A percentile compares a stretch with the other conserved stretches of the same genome.
Evolutionary conservation across 2,113 vertebrate genomes (phyloP).

Genomic region (Eira barbara): DNA sequence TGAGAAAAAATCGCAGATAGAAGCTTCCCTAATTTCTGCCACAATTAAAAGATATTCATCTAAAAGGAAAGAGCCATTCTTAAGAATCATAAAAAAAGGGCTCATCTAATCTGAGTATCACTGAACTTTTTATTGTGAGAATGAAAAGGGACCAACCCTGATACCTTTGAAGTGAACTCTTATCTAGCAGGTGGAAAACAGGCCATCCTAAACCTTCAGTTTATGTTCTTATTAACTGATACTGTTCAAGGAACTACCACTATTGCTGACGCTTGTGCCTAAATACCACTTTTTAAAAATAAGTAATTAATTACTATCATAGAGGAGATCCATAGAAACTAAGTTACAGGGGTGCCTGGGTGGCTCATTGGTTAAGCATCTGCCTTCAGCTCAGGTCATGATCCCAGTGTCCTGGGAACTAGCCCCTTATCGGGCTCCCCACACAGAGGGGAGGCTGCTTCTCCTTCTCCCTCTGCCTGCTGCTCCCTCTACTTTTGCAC

Average conservation of each 20-base stretch:
- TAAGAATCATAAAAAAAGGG: background rate
- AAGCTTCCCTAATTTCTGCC: background rate
- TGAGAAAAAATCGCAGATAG: background rate
- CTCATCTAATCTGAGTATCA: background rate
- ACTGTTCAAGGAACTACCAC: background rate
- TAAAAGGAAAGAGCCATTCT: conserved; percentile 3
- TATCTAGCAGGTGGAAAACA: background rate
- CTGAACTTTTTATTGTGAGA: background rate
- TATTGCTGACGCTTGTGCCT: background rate
- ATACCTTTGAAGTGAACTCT: background rate
- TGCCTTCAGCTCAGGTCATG: no score
- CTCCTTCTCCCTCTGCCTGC: no score
- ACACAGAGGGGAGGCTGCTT: no score
- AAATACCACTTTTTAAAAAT: background rate
- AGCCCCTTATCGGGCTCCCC: no score
- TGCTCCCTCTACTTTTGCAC: no score
- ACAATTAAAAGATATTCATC: background rate
- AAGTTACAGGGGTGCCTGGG: background rate
- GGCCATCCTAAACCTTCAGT: background rate
- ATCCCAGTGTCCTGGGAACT: no score
- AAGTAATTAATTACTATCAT: background rate
- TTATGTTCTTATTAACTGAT: background rate
- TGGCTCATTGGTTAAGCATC: no score
- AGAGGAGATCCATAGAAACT: background rate
- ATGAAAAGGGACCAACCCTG: background rate